These are phyloP conservation scores for Oncorhynchus masou DNA, from an alignment of 2,113 vertebrate species.

Conservation along the genomic window DNA sequence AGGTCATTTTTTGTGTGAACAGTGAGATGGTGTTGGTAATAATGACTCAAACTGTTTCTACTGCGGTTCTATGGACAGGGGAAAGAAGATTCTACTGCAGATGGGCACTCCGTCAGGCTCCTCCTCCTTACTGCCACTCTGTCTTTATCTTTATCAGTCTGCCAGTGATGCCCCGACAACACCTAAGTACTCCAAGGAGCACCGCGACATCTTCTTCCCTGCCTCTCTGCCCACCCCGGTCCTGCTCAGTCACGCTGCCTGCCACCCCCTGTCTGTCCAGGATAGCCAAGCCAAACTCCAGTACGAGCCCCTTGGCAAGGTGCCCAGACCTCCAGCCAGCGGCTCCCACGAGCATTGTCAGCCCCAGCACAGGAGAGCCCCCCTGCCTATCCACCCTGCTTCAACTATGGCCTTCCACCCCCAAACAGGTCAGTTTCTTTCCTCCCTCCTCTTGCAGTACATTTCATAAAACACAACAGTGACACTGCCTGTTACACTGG, in stretches of 20 bases:
- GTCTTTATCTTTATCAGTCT: slow-evolving; percentile 64
- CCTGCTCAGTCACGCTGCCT: slow-evolving; percentile 59
- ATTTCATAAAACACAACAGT: no score
- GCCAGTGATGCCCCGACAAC: slow-evolving; percentile 85
- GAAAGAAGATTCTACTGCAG: slow-evolving; percentile 11
- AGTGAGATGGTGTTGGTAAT: no score
- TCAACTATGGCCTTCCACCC: slow-evolving; percentile 65
- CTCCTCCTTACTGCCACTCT: slow-evolving; percentile 16
- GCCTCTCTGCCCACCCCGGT: slow-evolving; percentile 61
- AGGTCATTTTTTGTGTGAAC: no score
- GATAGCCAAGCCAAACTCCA: slow-evolving; percentile 64
- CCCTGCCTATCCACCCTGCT: slow-evolving; percentile 35
- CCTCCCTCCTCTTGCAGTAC: no score
- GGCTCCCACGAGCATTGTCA: slow-evolving; percentile 62
- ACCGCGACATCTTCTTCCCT: slow-evolving; percentile 87
- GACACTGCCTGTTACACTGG: no score
- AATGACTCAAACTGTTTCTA: no score
- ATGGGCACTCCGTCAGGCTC: slow-evolving; percentile 11
- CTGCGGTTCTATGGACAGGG: neutral
- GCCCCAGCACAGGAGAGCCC: slow-evolving; percentile 51
- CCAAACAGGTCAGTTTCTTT: slow-evolving; percentile 57
- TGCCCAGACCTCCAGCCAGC: slow-evolving; percentile 58
- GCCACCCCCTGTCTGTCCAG: slow-evolving; percentile 57
- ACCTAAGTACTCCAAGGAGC: slow-evolving; percentile 88
- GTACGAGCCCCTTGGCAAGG: slow-evolving; percentile 75